A percentile compares a stretch with the other conserved stretches of the same genome.
Evolutionary conservation across 2,797 vertebrate genomes (phyloP).

Genomic region (Cephalopachus bancanus): DNA sequence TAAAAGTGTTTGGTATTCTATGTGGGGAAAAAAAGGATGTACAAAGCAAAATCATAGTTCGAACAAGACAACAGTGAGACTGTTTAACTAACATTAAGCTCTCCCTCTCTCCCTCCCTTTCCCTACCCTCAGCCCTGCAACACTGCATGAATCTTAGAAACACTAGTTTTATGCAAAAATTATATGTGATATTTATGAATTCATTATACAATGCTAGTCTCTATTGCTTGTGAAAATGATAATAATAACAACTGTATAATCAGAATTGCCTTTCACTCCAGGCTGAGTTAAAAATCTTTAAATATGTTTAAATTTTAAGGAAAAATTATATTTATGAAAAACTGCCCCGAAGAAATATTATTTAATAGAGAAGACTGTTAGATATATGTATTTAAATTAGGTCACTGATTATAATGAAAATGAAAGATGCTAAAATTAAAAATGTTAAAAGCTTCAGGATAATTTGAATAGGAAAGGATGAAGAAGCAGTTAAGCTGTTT

Average conservation of each 20-base stretch:
- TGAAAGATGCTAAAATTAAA: neutral
- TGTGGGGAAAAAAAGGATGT: neutral
- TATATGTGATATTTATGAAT: neutral
- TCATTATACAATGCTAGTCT: neutral
- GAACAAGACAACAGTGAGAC: neutral
- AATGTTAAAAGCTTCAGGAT: neutral
- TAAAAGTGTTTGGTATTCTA: neutral
- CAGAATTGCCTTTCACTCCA: neutral
- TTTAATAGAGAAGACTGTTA: constrained; percentile 18
- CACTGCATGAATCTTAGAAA: neutral
- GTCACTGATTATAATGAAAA: neutral
- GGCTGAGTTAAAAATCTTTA: neutral
- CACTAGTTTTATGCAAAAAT: neutral
- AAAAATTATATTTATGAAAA: neutral
- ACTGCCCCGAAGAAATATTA: neutral
- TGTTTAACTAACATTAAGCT: neutral
- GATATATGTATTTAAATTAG: neutral
- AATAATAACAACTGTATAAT: neutral
- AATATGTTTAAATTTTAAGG: constrained; percentile 10
- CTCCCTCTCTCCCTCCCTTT: neutral
- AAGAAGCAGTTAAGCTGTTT: neutral
- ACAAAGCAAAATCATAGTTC: neutral
- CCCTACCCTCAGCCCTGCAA: neutral
- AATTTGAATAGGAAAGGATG: neutral
- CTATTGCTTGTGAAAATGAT: neutral